A percentile compares a stretch with the other conserved stretches of the same genome.
These are phyloP conservation scores for Caenorhabditis wallacei DNA, from an alignment of 2,888 invertebrate genomes.

Conservation along the genomic window DNA sequence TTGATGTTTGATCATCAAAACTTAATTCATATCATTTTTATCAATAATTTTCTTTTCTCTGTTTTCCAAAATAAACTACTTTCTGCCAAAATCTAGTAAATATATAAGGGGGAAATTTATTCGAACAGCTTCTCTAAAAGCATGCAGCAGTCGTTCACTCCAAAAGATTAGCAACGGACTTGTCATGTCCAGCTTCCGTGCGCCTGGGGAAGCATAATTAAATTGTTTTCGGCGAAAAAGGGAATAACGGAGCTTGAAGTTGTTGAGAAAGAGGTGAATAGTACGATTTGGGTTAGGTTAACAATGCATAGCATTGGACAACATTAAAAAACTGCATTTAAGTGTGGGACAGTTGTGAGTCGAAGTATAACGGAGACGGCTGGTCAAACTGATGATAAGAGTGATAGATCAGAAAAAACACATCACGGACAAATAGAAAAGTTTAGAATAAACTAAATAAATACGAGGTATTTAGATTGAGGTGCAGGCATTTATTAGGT, in stretches of 20 bases:
- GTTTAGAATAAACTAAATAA: neutral
- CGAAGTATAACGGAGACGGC: neutral
- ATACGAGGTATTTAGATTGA: too few species aligned
- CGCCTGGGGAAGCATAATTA: conserved; percentile 26
- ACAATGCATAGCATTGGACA: neutral
- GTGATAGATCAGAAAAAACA: neutral
- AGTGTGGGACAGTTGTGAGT: neutral
- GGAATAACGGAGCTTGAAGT: neutral
- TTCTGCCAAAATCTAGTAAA: neutral
- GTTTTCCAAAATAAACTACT: neutral
- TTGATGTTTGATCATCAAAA: neutral
- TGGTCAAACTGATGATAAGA: conserved; percentile 24
- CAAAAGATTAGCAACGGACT: conserved; percentile 25
- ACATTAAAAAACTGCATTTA: neutral
- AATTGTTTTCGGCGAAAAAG: conserved; percentile 19
- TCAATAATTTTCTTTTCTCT: neutral
- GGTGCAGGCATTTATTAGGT: too few species aligned
- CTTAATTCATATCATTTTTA: conserved; percentile 4
- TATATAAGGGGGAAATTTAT: neutral
- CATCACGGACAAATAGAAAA: conserved; percentile 1
- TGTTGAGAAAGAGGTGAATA: neutral
- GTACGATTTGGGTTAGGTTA: neutral
- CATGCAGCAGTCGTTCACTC: neutral
- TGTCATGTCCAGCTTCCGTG: conserved; percentile 22
- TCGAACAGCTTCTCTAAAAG: neutral